Conservation (phyloP, 2,113 vertebrate species). For the Antigone vipio region DNA sequence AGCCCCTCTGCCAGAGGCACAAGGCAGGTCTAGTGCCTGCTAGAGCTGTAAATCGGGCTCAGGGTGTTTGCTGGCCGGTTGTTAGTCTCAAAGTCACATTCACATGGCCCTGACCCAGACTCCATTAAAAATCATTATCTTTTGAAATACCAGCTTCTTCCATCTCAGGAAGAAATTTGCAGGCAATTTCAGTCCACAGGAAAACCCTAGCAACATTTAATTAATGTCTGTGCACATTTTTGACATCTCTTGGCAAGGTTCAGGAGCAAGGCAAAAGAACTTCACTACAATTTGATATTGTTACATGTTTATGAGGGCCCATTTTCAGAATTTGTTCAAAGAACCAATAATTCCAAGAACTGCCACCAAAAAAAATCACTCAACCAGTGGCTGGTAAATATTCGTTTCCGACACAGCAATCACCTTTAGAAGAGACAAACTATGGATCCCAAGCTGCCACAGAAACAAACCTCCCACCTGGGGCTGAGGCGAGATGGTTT, state of each 20-base stretch:
- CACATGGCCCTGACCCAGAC: rapidly evolving
- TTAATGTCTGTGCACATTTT: neutral
- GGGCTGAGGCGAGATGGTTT: neutral
- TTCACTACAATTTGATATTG: neutral
- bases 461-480: rapidly evolving
- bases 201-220: neutral
- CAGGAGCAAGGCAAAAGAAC: neutral
- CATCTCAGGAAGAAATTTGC: neutral
- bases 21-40: neutral
- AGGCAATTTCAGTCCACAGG: neutral
- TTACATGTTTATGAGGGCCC: neutral
- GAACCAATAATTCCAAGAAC: neutral
- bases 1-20: neutral
- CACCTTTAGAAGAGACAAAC: neutral
- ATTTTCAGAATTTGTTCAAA: neutral
- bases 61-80: neutral
- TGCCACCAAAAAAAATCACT: neutral
- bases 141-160: neutral
- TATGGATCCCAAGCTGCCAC: neutral
- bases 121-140: neutral
- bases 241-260: neutral
- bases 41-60: neutral
- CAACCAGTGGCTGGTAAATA: neutral
- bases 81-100: neutral
- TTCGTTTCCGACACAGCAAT: neutral